Conservation (phyloP, 2,113 vertebrate species). For the Centropristis striata region DNA sequence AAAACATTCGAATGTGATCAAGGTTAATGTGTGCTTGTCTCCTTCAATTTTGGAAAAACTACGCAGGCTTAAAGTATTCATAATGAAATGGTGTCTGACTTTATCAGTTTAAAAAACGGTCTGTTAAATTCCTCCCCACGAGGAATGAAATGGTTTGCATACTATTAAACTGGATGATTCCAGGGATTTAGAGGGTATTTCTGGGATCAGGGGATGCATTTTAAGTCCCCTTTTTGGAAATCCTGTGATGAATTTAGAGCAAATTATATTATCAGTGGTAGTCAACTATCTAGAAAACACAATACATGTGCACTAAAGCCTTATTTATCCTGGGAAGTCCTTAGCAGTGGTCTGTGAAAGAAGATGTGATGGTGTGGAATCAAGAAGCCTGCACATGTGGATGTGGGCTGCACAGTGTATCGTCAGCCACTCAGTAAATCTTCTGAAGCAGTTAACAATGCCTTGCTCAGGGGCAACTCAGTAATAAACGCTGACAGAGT, state of each 20-base stretch:
- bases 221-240: neutral
- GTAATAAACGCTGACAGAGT: neutral
- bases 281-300: constrained; percentile 1
- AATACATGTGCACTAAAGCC: constrained; percentile 20
- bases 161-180: constrained; percentile 42
- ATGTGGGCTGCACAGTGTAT: constrained; percentile 2
- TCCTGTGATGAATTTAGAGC: neutral
- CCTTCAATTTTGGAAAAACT: constrained; percentile 39
- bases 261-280: constrained; percentile 10
- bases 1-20: constrained; percentile 64
- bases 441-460: constrained; percentile 21
- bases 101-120: constrained; percentile 52
- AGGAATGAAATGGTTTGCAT: constrained; percentile 40
- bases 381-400: constrained; percentile 6
- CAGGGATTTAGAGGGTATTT: constrained; percentile 32
- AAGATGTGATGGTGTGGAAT: neutral
- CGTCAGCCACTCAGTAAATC: constrained; percentile 12
- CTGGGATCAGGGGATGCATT: constrained; percentile 18
- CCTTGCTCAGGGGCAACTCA: constrained; percentile 41
- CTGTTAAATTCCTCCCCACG: constrained; percentile 48
- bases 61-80: constrained; percentile 34
- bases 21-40: constrained; percentile 38
- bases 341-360: constrained; percentile 24
- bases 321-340: constrained; percentile 24
- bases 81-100: constrained; percentile 56